phyloP scores from a whole-genome alignment of 2,113 vertebrate genomes.

The Phylloscopus trochilus region DNA sequence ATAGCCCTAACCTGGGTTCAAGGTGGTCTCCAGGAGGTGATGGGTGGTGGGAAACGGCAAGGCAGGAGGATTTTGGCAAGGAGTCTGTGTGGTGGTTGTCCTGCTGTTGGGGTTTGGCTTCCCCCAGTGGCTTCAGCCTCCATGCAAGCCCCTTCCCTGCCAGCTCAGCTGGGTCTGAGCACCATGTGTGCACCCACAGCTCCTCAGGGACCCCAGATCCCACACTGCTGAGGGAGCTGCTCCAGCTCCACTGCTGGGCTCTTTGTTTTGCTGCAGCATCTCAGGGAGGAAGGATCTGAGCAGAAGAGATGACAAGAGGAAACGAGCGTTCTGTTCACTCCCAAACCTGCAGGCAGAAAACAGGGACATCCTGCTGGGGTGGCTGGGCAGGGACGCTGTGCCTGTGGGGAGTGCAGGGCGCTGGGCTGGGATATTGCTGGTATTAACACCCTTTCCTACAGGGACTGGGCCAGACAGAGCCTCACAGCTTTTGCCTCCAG shows the following conservation, averaged over 20 bases:
- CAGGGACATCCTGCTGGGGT: background rate
- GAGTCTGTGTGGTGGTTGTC: background rate
- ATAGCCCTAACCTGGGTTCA: background rate
- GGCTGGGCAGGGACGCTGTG: background rate
- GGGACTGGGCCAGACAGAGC: background rate
- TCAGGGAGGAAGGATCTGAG: background rate
- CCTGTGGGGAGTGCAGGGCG: background rate
- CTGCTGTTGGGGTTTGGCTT: accelerated
- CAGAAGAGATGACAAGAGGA: background rate
- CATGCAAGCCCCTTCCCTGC: background rate
- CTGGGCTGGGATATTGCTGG: background rate
- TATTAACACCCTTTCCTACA: background rate
- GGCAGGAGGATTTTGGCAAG: background rate
- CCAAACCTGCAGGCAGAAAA: background rate
- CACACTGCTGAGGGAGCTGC: background rate
- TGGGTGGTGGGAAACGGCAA: background rate
- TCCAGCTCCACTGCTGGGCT: accelerated
- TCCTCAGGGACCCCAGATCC: accelerated
- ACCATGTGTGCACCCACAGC: accelerated
- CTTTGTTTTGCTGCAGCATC: background rate
- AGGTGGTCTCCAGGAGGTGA: background rate
- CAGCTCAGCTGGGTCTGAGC: background rate
- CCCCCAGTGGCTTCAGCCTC: background rate
- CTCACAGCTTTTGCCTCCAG: background rate
- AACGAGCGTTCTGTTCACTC: background rate